These are phyloP conservation scores for Anoplius nigerrimus DNA, from an alignment of 2,888 invertebrate genomes.

Conservation along the genomic window DNA sequence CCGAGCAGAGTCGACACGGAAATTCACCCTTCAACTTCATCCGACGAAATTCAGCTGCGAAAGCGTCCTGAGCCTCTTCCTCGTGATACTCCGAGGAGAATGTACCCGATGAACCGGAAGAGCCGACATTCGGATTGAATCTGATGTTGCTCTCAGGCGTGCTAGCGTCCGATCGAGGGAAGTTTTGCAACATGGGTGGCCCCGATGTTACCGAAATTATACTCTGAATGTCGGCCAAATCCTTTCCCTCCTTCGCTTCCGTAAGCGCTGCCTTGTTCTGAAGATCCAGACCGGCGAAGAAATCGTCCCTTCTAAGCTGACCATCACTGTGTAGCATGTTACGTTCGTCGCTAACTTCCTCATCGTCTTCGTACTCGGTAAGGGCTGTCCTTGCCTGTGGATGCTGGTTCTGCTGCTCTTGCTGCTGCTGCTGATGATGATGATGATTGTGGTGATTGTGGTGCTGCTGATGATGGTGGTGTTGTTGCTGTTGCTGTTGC, in stretches of 20 bases:
- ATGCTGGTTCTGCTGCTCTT: conserved; percentile 21
- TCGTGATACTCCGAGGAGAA: conserved; percentile 74
- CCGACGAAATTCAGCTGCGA: conserved; percentile 89
- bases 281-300: conserved; percentile 87
- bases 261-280: conserved; percentile 81
- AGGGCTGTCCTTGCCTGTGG: conserved; percentile 1
- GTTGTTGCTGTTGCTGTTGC: conserved; percentile 47
- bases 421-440: too few species aligned
- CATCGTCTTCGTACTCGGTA: conserved; percentile 1
- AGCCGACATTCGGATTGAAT: conserved; percentile 57
- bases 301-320: conserved; percentile 82
- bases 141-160: conserved; percentile 60
- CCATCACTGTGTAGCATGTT: conserved; percentile 77
- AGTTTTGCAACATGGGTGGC: conserved; percentile 56
- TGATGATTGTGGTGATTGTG: too few species aligned
- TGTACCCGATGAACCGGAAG: conserved; percentile 68
- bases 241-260: conserved; percentile 77
- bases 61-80: conserved; percentile 89
- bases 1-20: conserved; percentile 91
- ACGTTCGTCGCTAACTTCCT: conserved; percentile 70
- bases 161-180: conserved; percentile 62
- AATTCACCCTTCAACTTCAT: conserved; percentile 94
- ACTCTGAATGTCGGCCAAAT: conserved; percentile 90
- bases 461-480: too few species aligned
- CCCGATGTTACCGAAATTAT: conserved; percentile 86